A percentile compares a stretch with the other conserved stretches of the same genome.
Conservation (phyloP, 2,113 vertebrate genomes). For the Tricholaema leucomelas region DNA sequence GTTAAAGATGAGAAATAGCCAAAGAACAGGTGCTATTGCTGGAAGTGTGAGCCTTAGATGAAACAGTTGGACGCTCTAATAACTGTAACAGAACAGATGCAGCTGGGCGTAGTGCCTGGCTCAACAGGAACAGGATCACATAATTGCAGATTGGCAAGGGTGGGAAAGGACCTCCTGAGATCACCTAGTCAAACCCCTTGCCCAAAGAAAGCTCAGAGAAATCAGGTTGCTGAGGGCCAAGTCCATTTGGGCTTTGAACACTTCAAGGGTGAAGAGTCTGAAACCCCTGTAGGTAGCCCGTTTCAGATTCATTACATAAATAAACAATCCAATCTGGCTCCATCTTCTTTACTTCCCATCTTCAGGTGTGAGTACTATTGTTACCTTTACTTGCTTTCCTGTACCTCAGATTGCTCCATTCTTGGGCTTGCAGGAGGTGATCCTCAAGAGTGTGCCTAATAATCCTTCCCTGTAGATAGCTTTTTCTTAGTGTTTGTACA, state of each 20-base stretch:
- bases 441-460: not conserved
- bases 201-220: not conserved
- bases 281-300: not conserved
- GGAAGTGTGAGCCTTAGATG: not conserved
- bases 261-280: not conserved
- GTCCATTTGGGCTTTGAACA: not conserved
- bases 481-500: not conserved
- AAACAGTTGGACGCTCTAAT: conserved; percentile 26
- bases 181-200: not conserved
- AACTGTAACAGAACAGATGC: not conserved
- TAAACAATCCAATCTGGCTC: not conserved
- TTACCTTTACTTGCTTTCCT: not conserved
- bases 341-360: not conserved
- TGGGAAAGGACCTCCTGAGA: not conserved
- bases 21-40: conserved; percentile 32
- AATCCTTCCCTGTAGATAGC: not conserved
- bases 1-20: conserved; percentile 41
- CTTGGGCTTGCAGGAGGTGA: not conserved
- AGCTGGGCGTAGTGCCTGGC: not conserved
- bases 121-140: not conserved
- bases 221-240: accelerated
- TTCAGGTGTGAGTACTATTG: not conserved
- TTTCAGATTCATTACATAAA: not conserved
- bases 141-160: not conserved
- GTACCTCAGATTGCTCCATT: not conserved